Evolutionary conservation across 2,113 vertebrate genomes (phyloP).

Genomic region (Ascaphus truei): DNA sequence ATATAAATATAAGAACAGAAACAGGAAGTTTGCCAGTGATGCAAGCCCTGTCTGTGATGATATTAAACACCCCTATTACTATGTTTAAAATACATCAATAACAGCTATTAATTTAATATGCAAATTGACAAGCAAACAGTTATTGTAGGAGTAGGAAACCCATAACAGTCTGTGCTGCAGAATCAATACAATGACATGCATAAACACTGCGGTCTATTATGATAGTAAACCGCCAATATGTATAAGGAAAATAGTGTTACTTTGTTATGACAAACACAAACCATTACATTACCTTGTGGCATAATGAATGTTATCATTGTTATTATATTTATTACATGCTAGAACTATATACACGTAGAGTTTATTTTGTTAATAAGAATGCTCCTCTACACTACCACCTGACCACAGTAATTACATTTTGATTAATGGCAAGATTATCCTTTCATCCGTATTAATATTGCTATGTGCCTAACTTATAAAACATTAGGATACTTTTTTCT

Average conservation of each 20-base stretch:
- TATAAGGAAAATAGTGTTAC: not conserved
- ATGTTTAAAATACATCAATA: not conserved
- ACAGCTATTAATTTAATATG: not conserved
- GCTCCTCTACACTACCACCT: not conserved
- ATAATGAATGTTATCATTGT: not conserved
- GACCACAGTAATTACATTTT: slow-evolving; percentile 5
- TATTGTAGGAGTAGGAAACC: not conserved
- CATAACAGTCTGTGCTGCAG: not conserved
- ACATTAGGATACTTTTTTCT: not conserved
- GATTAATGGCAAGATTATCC: slow-evolving; percentile 28
- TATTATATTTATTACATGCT: no score
- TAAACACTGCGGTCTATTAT: slow-evolving; percentile 22
- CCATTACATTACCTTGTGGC: not conserved
- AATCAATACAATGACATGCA: not conserved
- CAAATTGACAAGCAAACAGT: not conserved
- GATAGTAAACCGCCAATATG: slow-evolving; percentile 6
- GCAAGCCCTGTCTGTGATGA: not conserved
- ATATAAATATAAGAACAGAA: not conserved
- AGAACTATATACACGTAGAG: not conserved
- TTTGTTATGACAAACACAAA: not conserved
- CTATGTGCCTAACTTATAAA: not conserved
- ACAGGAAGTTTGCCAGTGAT: not conserved
- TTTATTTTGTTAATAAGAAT: not conserved
- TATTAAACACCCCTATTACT: not conserved
- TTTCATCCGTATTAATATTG: slow-evolving; percentile 27